Percentiles rank a stretch among this genome's conserved stretches.
These are phyloP conservation scores for Percopsis omiscomaycus DNA, from an alignment of 2,797 vertebrate species.

Conservation along the genomic window DNA sequence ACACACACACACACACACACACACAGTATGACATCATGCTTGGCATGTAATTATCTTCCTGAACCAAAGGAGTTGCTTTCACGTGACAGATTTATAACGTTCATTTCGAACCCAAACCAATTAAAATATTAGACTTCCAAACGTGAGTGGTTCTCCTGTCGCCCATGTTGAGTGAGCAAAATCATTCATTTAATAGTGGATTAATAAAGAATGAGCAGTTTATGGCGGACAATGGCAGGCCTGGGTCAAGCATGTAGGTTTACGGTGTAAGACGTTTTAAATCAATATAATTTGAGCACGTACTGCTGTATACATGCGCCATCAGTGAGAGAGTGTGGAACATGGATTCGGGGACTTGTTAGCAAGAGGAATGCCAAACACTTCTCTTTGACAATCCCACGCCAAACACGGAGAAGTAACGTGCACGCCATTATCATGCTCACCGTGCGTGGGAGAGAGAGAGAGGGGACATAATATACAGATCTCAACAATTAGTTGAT, in stretches of 20 bases:
- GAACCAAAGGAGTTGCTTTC: constrained; percentile 2
- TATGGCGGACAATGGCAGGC: not conserved
- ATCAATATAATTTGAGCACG: too few species aligned
- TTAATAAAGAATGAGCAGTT: not conserved
- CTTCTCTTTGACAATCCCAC: too few species aligned
- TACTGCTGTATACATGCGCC: too few species aligned
- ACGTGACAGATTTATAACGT: not conserved
- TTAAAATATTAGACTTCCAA: not conserved
- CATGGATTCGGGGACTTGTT: not conserved
- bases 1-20: constrained; percentile 20
- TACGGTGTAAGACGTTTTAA: too few species aligned
- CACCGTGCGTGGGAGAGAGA: too few species aligned
- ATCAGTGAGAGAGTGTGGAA: too few species aligned
- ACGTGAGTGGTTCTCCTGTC: not conserved
- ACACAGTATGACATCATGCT: constrained; percentile 15
- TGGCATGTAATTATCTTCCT: constrained; percentile 1
- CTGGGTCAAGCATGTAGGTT: not conserved
- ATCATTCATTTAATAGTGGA: not conserved
- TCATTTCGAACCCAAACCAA: not conserved
- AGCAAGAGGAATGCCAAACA: not conserved
- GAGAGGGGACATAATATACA: not conserved
- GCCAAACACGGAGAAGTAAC: too few species aligned
- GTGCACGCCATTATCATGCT: too few species aligned
- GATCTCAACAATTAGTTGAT: constrained; percentile 47
- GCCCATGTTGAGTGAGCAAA: not conserved